Conservation (phyloP, 2,113 vertebrate genomes). For the Trichechus manatus region DNA sequence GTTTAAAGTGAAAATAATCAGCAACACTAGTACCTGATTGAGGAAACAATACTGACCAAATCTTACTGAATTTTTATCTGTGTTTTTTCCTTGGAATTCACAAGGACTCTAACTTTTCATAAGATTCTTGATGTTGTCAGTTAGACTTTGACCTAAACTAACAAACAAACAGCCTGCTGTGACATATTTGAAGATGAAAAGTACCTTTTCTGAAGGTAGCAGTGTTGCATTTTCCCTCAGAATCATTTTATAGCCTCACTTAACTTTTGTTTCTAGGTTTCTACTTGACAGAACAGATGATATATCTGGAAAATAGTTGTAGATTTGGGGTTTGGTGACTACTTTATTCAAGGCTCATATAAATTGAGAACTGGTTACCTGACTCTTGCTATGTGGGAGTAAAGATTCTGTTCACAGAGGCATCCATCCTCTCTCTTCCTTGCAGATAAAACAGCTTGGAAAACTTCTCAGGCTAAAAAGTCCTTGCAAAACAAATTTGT, state of each 20-base stretch:
- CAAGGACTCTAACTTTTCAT: not conserved
- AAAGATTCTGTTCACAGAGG: constrained; percentile 34
- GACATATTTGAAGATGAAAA: constrained; percentile 24
- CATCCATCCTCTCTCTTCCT: not conserved
- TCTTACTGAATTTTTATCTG: constrained; percentile 52
- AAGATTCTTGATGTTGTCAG: not conserved
- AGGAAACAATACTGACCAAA: constrained; percentile 31
- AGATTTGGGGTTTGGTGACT: constrained; percentile 26
- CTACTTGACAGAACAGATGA: constrained; percentile 6
- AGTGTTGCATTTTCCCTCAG: not conserved
- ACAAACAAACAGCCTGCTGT: not conserved
- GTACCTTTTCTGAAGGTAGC: constrained; percentile 20
- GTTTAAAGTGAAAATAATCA: constrained; percentile 29
- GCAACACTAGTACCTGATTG: not conserved
- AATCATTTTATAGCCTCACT: constrained; percentile 1
- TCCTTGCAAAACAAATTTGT: constrained; percentile 49
- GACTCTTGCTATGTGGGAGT: constrained; percentile 12
- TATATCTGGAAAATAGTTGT: constrained; percentile 45
- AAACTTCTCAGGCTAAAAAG: constrained; percentile 42
- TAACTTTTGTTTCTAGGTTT: constrained; percentile 45
- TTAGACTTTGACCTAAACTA: constrained; percentile 46
- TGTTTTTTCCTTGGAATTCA: not conserved
- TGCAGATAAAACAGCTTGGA: constrained; percentile 22
- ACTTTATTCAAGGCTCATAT: constrained; percentile 17
- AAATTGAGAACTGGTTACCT: constrained; percentile 54